Evolutionary conservation across 2,797 vertebrate species (phyloP).

Genomic region (Micromesistius poutassou): DNA sequence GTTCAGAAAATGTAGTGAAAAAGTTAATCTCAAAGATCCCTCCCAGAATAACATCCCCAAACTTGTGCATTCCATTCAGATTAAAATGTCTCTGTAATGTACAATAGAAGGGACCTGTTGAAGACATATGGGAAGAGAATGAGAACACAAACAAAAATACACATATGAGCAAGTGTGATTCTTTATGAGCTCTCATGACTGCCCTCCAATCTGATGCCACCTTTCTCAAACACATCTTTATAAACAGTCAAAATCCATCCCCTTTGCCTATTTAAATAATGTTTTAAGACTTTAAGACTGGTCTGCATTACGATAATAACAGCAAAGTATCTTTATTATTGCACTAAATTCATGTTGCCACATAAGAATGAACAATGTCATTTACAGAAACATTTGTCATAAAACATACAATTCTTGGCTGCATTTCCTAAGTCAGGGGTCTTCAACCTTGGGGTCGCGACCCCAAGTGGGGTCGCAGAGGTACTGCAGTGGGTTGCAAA

Average conservation of each 20-base stretch:
- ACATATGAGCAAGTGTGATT: not conserved
- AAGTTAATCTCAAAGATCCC: slow-evolving; percentile 68
- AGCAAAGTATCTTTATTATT: no score
- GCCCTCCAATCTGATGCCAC: not conserved
- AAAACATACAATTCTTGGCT: no score
- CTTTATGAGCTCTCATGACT: not conserved
- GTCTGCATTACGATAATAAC: not conserved
- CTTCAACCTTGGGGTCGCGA: no score
- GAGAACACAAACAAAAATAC: slow-evolving; percentile 15
- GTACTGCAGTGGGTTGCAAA: no score
- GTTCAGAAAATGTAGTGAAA: slow-evolving; percentile 57
- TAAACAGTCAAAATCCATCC: not conserved
- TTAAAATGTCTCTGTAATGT: slow-evolving; percentile 30
- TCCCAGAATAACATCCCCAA: slow-evolving; percentile 66
- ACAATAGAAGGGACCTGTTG: slow-evolving; percentile 29
- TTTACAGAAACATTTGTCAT: no score
- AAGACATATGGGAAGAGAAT: slow-evolving; percentile 7
- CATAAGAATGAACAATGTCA: no score
- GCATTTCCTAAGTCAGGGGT: no score
- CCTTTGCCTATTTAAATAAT: not conserved
- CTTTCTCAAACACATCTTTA: not conserved
- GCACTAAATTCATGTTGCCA: no score
- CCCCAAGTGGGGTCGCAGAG: no score
- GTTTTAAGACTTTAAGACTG: not conserved
- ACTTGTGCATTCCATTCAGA: slow-evolving; percentile 46